A percentile compares a stretch with the other conserved stretches of the same genome.
phyloP scores from a whole-genome alignment of 2,797 vertebrate species.

The Acipenser ruthenus region DNA sequence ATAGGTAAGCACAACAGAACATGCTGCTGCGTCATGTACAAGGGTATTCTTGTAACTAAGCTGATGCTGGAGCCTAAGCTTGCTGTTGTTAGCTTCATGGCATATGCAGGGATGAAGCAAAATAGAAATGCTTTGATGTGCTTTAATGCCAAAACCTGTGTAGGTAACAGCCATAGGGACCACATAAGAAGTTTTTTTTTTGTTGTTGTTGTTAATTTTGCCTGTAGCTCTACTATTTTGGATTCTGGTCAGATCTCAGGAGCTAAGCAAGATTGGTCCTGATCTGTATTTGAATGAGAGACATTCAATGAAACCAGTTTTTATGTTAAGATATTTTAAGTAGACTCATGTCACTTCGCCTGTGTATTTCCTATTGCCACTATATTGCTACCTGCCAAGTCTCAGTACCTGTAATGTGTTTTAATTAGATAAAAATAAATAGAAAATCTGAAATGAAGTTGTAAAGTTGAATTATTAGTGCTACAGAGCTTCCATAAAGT shows the following conservation, averaged over 20 bases:
- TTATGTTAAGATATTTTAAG: no score
- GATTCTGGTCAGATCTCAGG: neutral
- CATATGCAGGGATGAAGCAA: neutral
- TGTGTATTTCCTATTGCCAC: no score
- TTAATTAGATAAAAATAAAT: no score
- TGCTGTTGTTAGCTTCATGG: neutral
- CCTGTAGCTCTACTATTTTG: neutral
- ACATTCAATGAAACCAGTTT: no score
- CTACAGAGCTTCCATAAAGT: no score
- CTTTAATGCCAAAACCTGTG: neutral
- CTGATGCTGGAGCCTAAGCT: neutral
- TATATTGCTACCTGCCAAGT: no score
- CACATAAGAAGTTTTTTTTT: neutral
- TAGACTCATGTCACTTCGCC: no score
- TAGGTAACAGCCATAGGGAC: neutral
- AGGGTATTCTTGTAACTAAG: neutral
- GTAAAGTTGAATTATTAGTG: no score
- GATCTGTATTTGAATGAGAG: no score
- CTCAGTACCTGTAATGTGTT: no score
- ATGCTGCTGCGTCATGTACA: neutral
- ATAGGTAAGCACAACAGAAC: neutral
- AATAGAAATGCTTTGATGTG: neutral
- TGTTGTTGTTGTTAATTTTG: neutral
- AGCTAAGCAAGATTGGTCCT: neutral
- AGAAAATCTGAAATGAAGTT: no score